phyloP scores from a whole-genome alignment of 2,888 invertebrate species.

The Acronicta alni region DNA sequence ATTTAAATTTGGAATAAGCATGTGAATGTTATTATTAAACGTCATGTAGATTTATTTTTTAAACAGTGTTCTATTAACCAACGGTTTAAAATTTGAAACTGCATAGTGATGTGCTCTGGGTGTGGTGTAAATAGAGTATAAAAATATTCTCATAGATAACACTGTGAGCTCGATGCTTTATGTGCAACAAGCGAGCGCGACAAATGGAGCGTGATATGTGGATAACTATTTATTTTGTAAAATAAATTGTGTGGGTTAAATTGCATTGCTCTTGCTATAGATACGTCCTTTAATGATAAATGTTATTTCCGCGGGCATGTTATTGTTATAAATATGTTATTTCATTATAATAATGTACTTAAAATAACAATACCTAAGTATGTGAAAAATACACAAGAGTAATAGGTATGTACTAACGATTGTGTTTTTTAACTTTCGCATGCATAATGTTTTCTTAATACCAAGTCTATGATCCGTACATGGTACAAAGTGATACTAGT shows the following conservation, averaged over 20 bases:
- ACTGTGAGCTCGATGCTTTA: slow-evolving; percentile 48
- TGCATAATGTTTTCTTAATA: slow-evolving; percentile 1
- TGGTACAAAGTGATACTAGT: neutral
- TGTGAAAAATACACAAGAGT: neutral
- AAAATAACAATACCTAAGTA: neutral
- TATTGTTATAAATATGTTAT: neutral
- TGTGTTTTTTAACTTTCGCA: neutral
- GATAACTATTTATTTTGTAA: slow-evolving; percentile 63
- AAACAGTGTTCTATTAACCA: neutral
- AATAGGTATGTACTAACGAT: neutral
- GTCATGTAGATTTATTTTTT: neutral
- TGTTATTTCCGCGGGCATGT: slow-evolving; percentile 4
- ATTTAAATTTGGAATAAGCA: slow-evolving; percentile 30
- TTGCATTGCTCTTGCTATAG: slow-evolving; percentile 29
- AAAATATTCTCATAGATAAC: slow-evolving; percentile 50
- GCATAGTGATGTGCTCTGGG: slow-evolving; percentile 6
- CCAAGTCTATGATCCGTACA: neutral
- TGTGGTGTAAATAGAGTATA: slow-evolving; percentile 35
- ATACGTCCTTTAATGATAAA: slow-evolving; percentile 11
- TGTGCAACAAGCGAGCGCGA: slow-evolving; percentile 57
- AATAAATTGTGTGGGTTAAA: slow-evolving; percentile 55
- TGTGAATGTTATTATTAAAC: slow-evolving; percentile 6
- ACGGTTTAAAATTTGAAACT: slow-evolving; percentile 30
- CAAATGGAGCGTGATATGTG: slow-evolving; percentile 70
- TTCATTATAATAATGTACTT: neutral